phyloP scores from a whole-genome alignment of 2,888 invertebrate species.

The Aleiodes testaceus region DNA sequence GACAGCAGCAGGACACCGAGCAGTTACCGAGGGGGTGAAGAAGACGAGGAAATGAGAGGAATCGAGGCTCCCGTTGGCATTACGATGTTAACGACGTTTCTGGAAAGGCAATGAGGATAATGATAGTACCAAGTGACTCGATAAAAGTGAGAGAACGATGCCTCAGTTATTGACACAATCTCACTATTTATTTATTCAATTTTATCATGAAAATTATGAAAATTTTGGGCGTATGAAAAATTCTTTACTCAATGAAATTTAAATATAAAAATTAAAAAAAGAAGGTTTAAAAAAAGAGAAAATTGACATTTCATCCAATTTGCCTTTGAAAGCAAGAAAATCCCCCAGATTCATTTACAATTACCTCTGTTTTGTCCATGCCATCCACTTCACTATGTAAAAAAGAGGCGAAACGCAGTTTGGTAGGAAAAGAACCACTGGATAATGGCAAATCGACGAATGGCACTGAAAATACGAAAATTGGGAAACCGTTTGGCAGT shows the following conservation, averaged over 20 bases:
- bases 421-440: constrained; percentile 24
- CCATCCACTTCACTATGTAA: neutral
- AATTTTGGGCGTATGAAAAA: no score
- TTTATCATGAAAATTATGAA: no score
- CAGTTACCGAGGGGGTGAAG: neutral
- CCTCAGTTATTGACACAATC: neutral
- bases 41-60: constrained; percentile 21
- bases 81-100: constrained; percentile 40
- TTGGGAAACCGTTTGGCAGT: constrained; percentile 54
- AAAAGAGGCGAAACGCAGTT: constrained; percentile 28
- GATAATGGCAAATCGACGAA: constrained; percentile 42
- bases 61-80: constrained; percentile 25
- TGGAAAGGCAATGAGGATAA: constrained; percentile 49
- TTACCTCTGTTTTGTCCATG: constrained; percentile 29
- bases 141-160: constrained; percentile 34
- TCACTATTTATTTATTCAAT: no score
- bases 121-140: constrained; percentile 41
- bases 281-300: neutral
- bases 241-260: no score
- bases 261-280: no score
- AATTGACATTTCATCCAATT: neutral
- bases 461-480: constrained; percentile 47
- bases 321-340: constrained; percentile 6
- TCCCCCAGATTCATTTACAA: constrained; percentile 17
- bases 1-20: constrained; percentile 10